Conservation (phyloP, 2,888 invertebrate species). For the Meandrusa payeni region DNA sequence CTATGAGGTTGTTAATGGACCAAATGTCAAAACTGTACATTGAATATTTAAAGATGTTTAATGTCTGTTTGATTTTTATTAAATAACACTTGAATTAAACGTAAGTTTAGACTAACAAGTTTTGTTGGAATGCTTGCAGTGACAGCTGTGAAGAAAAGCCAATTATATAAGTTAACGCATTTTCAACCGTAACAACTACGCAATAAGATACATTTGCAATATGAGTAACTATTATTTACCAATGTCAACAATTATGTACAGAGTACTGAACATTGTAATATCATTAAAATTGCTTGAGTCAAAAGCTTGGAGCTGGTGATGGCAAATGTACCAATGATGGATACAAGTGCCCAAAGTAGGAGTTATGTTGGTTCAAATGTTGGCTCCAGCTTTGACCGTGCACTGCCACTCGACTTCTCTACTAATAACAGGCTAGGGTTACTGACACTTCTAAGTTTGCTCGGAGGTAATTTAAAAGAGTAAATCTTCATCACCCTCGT, state of each 20-base stretch:
- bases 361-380: slow-evolving; percentile 19
- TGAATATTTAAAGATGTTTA: background rate
- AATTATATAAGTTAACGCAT: slow-evolving; percentile 31
- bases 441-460: slow-evolving; percentile 9
- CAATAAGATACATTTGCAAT: slow-evolving; percentile 34
- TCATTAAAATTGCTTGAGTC: slow-evolving; percentile 55
- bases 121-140: slow-evolving; percentile 67
- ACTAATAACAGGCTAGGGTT: slow-evolving; percentile 46
- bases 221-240: slow-evolving; percentile 22
- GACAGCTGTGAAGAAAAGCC: slow-evolving; percentile 41
- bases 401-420: slow-evolving; percentile 30
- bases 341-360: background rate
- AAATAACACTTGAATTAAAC: slow-evolving; percentile 15
- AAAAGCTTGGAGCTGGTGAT: slow-evolving; percentile 31
- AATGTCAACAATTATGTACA: slow-evolving; percentile 66
- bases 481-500: slow-evolving; percentile 94
- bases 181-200: slow-evolving; percentile 33
- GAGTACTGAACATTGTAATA: slow-evolving; percentile 65
- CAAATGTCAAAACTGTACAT: background rate
- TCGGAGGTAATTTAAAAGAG: slow-evolving; percentile 84
- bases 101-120: slow-evolving; percentile 26
- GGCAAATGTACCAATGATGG: slow-evolving; percentile 8
- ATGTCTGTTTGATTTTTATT: background rate
- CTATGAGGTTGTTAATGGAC: background rate
- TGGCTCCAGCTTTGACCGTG: slow-evolving; percentile 32